A percentile compares a stretch with the other conserved stretches of the same genome.
phyloP scores from a whole-genome alignment of 2,113 vertebrate species.

The Castor canadensis region DNA sequence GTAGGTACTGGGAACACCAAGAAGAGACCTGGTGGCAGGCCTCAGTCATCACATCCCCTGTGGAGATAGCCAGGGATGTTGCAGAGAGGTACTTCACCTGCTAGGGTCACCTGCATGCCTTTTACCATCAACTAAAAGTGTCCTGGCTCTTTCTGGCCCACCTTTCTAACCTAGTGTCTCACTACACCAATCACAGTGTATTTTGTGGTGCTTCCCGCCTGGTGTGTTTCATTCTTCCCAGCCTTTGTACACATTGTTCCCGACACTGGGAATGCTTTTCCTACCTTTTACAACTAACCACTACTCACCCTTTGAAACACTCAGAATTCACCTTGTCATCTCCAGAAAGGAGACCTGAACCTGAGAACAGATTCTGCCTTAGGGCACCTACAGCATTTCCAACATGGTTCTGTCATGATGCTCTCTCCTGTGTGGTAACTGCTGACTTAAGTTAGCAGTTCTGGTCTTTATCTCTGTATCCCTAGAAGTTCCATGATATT shows the following conservation, averaged over 20 bases:
- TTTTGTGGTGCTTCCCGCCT: neutral
- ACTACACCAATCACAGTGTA: fast-evolving
- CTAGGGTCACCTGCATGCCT: neutral
- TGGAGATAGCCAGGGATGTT: neutral
- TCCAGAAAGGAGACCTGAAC: too few relatives aligned
- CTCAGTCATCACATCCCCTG: neutral
- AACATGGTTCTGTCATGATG: fast-evolving
- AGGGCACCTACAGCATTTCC: neutral
- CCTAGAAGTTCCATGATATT: neutral
- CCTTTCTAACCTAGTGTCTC: fast-evolving
- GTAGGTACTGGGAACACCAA: neutral
- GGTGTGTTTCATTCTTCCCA: neutral
- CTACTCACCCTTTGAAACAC: neutral
- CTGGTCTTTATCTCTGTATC: neutral
- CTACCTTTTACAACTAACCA: neutral
- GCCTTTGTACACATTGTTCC: neutral
- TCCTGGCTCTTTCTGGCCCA: fast-evolving
- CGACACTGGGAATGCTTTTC: neutral
- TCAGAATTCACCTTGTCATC: neutral
- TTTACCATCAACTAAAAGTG: too few relatives aligned
- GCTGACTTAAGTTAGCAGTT: neutral
- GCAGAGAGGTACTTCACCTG: neutral
- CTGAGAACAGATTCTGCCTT: too few relatives aligned
- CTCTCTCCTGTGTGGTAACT: neutral
- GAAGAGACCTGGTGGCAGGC: neutral